Evolutionary conservation across 1,140 invertebrate species (phyloP).

Genomic region (Drosophila nigromelanica): DNA sequence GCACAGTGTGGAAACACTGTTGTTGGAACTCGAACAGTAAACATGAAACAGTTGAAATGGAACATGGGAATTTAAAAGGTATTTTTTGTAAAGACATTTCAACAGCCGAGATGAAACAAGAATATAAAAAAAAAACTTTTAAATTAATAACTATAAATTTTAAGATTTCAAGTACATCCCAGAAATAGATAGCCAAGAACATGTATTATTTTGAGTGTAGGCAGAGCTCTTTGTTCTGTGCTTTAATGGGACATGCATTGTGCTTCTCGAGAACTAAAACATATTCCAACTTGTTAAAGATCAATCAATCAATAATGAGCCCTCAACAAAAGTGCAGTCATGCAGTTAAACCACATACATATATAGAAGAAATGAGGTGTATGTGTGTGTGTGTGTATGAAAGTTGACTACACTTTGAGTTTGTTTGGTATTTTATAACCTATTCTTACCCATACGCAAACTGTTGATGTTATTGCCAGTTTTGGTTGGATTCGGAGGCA

Average conservation of each 20-base stretch:
- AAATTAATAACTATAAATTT: no score
- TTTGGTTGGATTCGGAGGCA: conserved; percentile 57
- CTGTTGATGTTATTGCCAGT: conserved; percentile 60
- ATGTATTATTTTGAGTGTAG: conserved; percentile 13
- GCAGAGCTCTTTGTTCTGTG: neutral
- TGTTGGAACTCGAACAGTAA: neutral
- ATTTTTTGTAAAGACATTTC: no score
- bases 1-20: no score
- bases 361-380: conserved; percentile 8
- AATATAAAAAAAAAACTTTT: no score
- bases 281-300: neutral
- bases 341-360: conserved; percentile 5
- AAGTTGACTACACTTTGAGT: conserved; percentile 1
- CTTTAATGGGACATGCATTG: conserved; percentile 28
- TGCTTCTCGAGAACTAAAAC: conserved; percentile 14
- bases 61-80: no score
- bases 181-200: no score
- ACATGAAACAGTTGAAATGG: neutral
- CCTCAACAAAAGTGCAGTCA: conserved; percentile 5
- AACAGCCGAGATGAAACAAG: no score
- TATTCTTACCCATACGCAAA: conserved; percentile 78
- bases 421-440: conserved; percentile 14
- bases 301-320: conserved; percentile 25
- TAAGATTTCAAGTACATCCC: no score
- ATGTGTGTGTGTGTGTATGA: conserved; percentile 31